Evolutionary conservation across 2,113 vertebrate species (phyloP), one percentile per base, ranked within the genome.

Genomic region (Dendropsophus ebraccatus): DNA sequence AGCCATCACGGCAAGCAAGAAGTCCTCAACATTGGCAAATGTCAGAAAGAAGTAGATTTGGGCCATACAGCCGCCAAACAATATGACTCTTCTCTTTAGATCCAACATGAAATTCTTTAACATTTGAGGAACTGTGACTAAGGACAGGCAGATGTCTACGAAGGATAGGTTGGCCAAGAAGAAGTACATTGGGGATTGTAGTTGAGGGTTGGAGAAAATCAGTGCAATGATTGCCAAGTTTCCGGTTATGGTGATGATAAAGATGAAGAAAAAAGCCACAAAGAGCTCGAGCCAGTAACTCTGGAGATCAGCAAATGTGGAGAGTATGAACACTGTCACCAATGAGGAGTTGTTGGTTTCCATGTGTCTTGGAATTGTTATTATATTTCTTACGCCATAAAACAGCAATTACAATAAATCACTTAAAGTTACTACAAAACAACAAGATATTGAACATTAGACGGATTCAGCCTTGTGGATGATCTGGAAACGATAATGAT

Each of bases 101-200:
- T 87, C 84, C 0, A 83, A 88, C 23, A 90, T 45, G 54, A 87
- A 88, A 11, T 88, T 89, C 62, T 47, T 70, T 10, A 91, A 78
- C 83, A 84, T 89, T 62, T 89, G 89, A 78, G 91, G 90, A 69
- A 91, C 88, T 30, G 90, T 90, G 72, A 80, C 74, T 0, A 88
- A 90, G 19, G 88, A 89, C 73, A 91, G 88, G 62, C 84, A 89
- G 50, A 90, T 90, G 74, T 91, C 91, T 6, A 90, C 65, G 28
- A 90, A 45, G 12, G 88, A 90, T 2, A 90, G 88, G 69, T 87
- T 88, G n/a, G 21, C 5, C 14, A 92, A 88, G 69, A 91, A 91
- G 65, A 89, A 90, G 86, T 90, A 91, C 91, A 91, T 89, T 56
- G 87, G 87, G 0, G 60, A 89, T 45, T 90, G 79, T 65, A 91